These are phyloP conservation scores for Buceros bicornis DNA, from an alignment of 2,797 vertebrate genomes.

Conservation along the genomic window DNA sequence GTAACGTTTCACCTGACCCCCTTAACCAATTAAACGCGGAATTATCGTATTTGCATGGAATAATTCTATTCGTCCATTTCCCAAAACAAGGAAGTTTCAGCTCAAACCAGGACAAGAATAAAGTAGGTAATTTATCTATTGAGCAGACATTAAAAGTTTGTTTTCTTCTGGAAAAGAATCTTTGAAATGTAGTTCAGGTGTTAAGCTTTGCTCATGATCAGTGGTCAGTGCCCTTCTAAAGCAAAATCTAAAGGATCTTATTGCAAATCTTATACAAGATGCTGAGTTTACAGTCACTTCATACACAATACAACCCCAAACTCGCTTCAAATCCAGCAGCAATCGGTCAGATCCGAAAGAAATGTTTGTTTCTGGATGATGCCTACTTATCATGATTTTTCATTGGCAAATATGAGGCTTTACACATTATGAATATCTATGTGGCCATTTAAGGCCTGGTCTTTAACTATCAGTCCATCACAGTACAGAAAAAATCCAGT, in stretches of 20 bases:
- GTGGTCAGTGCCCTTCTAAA: not conserved
- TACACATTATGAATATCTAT: not conserved
- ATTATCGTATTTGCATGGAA: no score
- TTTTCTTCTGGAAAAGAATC: not conserved
- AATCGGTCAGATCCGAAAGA: not conserved
- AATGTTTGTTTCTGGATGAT: not conserved
- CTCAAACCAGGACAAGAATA: not conserved
- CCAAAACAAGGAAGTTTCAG: no score
- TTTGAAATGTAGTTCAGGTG: not conserved
- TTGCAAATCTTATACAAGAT: not conserved
- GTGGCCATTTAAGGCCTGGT: not conserved
- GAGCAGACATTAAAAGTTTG: not conserved
- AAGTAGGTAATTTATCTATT: not conserved
- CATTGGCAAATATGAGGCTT: not conserved
- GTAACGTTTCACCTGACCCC: no score
- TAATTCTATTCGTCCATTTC: no score
- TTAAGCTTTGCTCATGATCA: not conserved
- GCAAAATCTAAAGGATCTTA: not conserved
- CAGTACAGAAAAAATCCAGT: not conserved
- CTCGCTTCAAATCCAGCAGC: not conserved
- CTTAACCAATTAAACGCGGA: no score
- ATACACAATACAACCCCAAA: not conserved
- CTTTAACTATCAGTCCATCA: not conserved
- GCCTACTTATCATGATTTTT: not conserved
- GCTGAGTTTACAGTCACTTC: not conserved